Evolutionary conservation across 1,140 invertebrate genomes (phyloP), one percentile per base, ranked within the genome.

Genomic region (Hylyphantes graminicola): DNA sequence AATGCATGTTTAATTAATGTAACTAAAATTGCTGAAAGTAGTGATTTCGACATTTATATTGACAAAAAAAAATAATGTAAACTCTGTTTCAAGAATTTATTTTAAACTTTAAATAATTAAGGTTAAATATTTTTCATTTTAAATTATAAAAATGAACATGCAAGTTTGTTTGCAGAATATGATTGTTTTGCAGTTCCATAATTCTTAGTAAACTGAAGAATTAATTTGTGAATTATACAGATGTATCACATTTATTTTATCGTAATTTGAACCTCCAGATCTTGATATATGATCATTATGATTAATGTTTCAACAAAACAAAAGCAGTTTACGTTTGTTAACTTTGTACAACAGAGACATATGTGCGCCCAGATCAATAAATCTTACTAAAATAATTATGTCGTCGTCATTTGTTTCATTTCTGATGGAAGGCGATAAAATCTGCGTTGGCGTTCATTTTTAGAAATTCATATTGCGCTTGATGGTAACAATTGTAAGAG

Each of bases 241-340:
- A 35, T 35, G 35, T 35, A 35, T 35, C 35, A 35, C 35, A 35
- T 35, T 35, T 35, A 61, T 74, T 74, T 74, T 74, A 74, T 74
- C 72, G 1, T 57, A 59, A 74, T 57, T 57, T 21, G 54, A 35
- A 21, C 53, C 35, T 53, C 72, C 35, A 55, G 72, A 57, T 53
- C 57, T 74, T 74, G 72, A 74, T 74, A 55, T 53, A 74, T 74
- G 72, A 74, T n/a, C 15, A 50, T 15, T 8, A 57, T 74, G 72
- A 74, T 74, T 74, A 57, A 74, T 74, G 72, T 35, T 35, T 57
- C 72, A 74, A 48, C 17, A 21, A 48, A 59, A 12, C 55, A 73
- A 73, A 74, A 74, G 53, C 54, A 74, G 51, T 48, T 74, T 55
- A 74, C 19, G 72, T 74, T 74, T 74, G 72, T 74, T 57, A 74